Conservation (phyloP, 1,140 invertebrate species). For the Zophobas morio region DNA sequence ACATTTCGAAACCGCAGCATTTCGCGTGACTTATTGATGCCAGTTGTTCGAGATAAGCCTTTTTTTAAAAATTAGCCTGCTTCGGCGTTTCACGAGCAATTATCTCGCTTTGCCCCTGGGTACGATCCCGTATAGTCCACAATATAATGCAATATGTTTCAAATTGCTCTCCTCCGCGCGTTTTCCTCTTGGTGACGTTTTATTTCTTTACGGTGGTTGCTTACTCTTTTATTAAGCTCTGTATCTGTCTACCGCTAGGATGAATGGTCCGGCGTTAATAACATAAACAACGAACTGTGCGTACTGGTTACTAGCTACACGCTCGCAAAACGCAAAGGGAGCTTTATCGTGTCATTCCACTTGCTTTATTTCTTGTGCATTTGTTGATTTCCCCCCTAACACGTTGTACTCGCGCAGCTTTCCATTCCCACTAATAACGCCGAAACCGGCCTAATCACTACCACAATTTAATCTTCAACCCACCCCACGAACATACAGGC, state of each 20-base stretch:
- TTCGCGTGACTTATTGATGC: background rate
- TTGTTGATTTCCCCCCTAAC: constrained; percentile 42
- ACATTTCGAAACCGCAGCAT: no score
- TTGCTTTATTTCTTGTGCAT: constrained; percentile 48
- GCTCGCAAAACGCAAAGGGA: constrained; percentile 42
- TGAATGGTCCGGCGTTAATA: constrained; percentile 66
- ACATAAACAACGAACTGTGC: constrained; percentile 57
- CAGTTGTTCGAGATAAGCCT: background rate
- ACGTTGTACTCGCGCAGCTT: constrained; percentile 12
- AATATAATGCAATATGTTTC: constrained; percentile 47
- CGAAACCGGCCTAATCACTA: constrained; percentile 19
- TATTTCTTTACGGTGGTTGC: constrained; percentile 60
- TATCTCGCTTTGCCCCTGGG: background rate
- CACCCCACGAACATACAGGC: background rate
- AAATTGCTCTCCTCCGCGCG: constrained; percentile 41
- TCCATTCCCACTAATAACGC: constrained; percentile 5
- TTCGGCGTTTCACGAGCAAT: constrained; percentile 6
- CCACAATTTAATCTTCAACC: background rate
- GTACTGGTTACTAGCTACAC: constrained; percentile 39
- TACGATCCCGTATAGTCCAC: constrained; percentile 27
- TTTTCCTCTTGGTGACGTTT: constrained; percentile 58
- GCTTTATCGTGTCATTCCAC: constrained; percentile 47
- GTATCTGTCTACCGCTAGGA: constrained; percentile 59
- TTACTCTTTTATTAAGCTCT: constrained; percentile 61
- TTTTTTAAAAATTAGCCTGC: constrained; percentile 6